A percentile compares a stretch with the other conserved stretches of the same genome.
phyloP scores from a whole-genome alignment of 2,888 invertebrate species.

The Keiferia lycopersicella region DNA sequence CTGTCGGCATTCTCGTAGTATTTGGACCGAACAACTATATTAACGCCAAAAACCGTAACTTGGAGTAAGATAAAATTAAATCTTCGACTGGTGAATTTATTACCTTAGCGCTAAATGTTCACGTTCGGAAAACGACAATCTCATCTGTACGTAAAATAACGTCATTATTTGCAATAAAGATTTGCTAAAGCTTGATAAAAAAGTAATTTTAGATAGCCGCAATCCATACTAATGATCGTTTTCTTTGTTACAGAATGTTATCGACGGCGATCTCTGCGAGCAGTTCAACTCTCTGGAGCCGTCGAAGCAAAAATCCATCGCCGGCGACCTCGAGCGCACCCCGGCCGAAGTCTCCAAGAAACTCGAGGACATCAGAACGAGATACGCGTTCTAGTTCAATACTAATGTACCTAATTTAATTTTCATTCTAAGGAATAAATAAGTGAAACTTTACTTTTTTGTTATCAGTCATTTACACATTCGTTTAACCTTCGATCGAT shows the following conservation, averaged over 20 bases:
- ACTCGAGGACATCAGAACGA: conserved; percentile 98
- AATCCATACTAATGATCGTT: conserved; percentile 21
- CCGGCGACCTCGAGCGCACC: conserved; percentile 96
- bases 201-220: too few species aligned
- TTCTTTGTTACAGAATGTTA: conserved; percentile 89
- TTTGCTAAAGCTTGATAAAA: too few species aligned
- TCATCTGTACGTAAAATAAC: too few species aligned
- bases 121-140: too few species aligned
- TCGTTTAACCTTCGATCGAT: neutral
- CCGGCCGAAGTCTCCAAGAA: conserved; percentile 99
- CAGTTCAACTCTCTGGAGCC: conserved; percentile 98
- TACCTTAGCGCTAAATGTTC: too few species aligned
- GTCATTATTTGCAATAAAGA: too few species aligned
- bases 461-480: neutral
- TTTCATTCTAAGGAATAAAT: conserved; percentile 36
- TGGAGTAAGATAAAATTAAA: too few species aligned
- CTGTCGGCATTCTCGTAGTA: conserved; percentile 61
- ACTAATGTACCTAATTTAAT: conserved; percentile 23
- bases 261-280: conserved; percentile 99
- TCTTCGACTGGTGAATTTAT: too few species aligned
- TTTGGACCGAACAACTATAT: conserved; percentile 64
- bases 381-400: conserved; percentile 95
- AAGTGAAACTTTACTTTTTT: conserved; percentile 17
- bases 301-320: conserved; percentile 96
- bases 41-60: too few species aligned